Base-by-base conservation (phyloP, 2,888 invertebrate species). In the Xestia rhomboidea region DNA sequence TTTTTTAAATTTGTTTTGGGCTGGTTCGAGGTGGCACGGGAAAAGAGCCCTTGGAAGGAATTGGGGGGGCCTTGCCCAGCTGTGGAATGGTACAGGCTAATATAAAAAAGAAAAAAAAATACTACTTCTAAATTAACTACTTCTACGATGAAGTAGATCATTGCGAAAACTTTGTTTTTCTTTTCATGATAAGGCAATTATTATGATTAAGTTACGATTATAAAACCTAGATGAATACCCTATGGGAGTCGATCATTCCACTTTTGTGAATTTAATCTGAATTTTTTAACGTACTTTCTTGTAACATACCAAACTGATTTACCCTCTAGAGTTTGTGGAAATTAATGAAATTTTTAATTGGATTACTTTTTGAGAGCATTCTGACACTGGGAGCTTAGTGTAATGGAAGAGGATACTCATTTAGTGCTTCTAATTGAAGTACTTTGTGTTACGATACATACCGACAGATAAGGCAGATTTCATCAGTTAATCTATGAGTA, bases 401-500 rank as follows among this genome's bases (percentile, higher is more conserved):
- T 67, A 63, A 73, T 71, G 62, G 13, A 64, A 83, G 73, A 76
- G 78, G 79, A 77, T 76, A 84, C 77, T 81, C 78, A 76, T 82
- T 80, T 82, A 86, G 87, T 87, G 76, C 76, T 86, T 57, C 46
- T 88, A 86, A 85, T 88, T 80, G 80, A 84, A 84, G 81, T 75
- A 81, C 46, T 83, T 79, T 79, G 68, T 83, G 76, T 62, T 76
- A 73, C 69, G 82, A 82, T 85, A 81, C 66, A 76, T 74, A 76
- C 63, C 63, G 41, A 66, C 70, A 79, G 88, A 88, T 88, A 88
- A 90, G 70, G 70, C 84, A 91, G 90, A 91, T 90, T 91, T 87
- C 89, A 89, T 90, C 89, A 91, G 92, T 91, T 94, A 93, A 94
- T 94, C 92, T 93, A 94, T 92, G 89, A 92, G 91, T 91, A 88